Evolutionary conservation across 2,113 vertebrate genomes (phyloP).

Genomic region (Alligator mississippiensis): DNA sequence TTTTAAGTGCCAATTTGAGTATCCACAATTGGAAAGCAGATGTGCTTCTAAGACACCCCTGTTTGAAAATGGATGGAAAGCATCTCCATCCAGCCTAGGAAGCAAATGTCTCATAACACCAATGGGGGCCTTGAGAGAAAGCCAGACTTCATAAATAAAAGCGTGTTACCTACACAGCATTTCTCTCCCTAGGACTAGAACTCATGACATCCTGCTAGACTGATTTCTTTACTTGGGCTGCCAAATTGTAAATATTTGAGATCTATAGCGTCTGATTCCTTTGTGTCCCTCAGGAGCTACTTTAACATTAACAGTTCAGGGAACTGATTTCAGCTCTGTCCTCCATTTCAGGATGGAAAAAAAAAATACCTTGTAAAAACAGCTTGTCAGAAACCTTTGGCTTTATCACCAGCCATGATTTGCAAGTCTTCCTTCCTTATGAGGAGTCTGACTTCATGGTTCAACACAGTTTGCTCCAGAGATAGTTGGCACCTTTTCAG

Average conservation of each 20-base stretch:
- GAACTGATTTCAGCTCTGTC: neutral
- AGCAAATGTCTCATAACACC: neutral
- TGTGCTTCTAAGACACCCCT: neutral
- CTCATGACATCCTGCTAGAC: conserved; percentile 8
- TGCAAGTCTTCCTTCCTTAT: conserved; percentile 57
- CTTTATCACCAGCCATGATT: conserved; percentile 74
- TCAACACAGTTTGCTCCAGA: conserved; percentile 78
- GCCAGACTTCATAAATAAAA: neutral
- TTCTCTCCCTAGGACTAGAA: neutral
- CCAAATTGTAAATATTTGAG: conserved; percentile 35
- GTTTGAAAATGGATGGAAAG: neutral
- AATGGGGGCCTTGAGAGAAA: conserved; percentile 5
- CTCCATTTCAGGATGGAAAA: conserved; percentile 29
- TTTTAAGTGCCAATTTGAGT: neutral
- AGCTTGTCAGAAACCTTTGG: conserved; percentile 67
- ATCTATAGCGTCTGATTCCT: conserved; percentile 11
- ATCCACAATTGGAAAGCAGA: neutral
- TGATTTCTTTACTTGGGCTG: conserved; percentile 25
- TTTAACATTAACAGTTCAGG: conserved; percentile 29
- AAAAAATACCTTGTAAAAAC: conserved; percentile 13
- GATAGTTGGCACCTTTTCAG: conserved; percentile 81
- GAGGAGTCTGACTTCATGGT: conserved; percentile 77
- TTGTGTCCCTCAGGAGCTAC: neutral
- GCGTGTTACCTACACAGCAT: neutral
- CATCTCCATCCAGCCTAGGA: neutral